These are phyloP conservation scores for Mycalesis mineus DNA, from an alignment of 2,888 invertebrate species.

Conservation along the genomic window DNA sequence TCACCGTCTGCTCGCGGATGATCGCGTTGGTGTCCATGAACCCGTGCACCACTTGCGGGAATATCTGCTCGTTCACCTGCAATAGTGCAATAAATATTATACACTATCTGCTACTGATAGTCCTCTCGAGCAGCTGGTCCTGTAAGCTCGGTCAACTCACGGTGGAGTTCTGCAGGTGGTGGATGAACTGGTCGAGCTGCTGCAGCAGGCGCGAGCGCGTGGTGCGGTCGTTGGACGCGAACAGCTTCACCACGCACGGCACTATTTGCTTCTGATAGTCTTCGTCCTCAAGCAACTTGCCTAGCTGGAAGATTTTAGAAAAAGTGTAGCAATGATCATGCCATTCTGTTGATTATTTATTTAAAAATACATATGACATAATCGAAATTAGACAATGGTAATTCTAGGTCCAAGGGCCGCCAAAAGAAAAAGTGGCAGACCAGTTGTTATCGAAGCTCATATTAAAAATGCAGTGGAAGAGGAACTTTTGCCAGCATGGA, in stretches of 20 bases:
- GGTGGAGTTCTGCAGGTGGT: slow-evolving; percentile 86
- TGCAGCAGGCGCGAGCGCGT: slow-evolving; percentile 96
- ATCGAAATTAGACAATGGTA: too few species aligned
- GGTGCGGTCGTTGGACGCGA: slow-evolving; percentile 96
- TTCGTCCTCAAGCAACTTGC: slow-evolving; percentile 90
- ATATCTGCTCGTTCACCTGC: slow-evolving; percentile 95
- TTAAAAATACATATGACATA: too few species aligned
- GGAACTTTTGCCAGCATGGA: too few species aligned
- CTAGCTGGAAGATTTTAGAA: slow-evolving; percentile 92
- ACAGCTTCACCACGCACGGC: slow-evolving; percentile 97
- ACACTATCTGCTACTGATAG: too few species aligned
- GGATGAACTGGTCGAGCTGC: slow-evolving; percentile 93
- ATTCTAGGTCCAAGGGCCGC: too few species aligned
- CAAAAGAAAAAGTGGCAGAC: too few species aligned
- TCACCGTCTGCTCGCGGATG: slow-evolving; percentile 98
- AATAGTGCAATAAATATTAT: background rate
- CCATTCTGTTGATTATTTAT: too few species aligned
- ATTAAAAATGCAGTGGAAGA: too few species aligned
- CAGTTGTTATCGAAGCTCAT: too few species aligned
- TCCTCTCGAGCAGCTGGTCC: too few species aligned
- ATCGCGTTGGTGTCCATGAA: slow-evolving; percentile 98
- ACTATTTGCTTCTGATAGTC: slow-evolving; percentile 98
- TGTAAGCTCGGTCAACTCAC: slow-evolving; percentile 48
- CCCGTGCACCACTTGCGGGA: slow-evolving; percentile 95
- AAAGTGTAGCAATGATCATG: too few species aligned